Percentiles rank a stretch among this genome's conserved stretches.
phyloP scores from a whole-genome alignment of 2,113 vertebrate genomes.

The Sylvietta virens region DNA sequence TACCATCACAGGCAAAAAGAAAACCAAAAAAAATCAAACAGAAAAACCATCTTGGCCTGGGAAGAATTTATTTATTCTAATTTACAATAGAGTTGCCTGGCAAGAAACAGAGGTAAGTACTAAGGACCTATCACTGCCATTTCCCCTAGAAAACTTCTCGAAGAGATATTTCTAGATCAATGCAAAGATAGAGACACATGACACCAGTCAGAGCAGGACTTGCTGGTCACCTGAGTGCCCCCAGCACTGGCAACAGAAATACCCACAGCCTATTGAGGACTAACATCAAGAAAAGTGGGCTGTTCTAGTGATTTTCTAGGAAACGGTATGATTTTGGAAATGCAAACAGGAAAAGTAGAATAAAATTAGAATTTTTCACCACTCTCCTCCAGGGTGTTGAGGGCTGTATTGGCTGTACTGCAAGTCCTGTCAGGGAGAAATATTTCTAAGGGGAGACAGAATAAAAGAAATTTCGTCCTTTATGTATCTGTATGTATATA shows the following conservation, averaged over 20 bases:
- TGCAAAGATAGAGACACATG: accelerated
- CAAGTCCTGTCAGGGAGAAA: not conserved
- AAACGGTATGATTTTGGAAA: not conserved
- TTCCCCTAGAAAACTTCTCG: not conserved
- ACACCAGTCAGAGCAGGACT: not conserved
- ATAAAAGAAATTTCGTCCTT: not conserved
- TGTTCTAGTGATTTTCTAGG: not conserved
- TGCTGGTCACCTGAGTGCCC: not conserved
- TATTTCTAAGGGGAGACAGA: not conserved
- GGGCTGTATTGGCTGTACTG: not conserved
- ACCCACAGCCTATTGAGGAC: not conserved
- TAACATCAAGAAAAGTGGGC: not conserved
- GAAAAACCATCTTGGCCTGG: too few relatives aligned
- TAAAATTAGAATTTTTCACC: not conserved
- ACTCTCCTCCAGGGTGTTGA: not conserved
- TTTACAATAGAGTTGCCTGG: not conserved
- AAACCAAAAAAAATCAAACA: not conserved
- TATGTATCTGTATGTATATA: not conserved
- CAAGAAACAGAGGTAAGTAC: not conserved
- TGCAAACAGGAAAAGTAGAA: not conserved
- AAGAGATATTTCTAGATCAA: not conserved
- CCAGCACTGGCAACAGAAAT: not conserved
- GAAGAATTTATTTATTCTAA: not conserved
- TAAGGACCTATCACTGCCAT: not conserved
- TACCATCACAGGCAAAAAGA: not conserved